Evolutionary conservation across 2,113 vertebrate species (phyloP), one percentile per base, ranked within the genome.

Genomic region (Tachuris rubrigastra): DNA sequence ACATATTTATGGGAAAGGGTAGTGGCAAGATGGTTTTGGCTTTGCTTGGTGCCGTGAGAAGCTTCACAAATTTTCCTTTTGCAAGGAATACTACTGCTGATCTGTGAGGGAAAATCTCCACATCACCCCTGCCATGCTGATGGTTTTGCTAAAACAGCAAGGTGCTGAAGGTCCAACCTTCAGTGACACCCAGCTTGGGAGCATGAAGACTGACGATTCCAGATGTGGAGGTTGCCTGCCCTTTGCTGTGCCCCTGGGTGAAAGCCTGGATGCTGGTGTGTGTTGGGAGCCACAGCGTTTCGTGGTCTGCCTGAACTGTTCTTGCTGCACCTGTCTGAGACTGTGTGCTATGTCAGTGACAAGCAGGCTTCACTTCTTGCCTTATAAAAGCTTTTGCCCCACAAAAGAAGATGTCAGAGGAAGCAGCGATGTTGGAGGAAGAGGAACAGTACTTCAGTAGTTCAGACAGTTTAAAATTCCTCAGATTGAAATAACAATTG

Each of bases 401-500:
- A 39, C 23, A 13, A 86, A 91, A 86, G 39, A 59, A 18, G 14
- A 46, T 2, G 16, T 60, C n/a, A 79, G 85, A 62, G 56, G 74
- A 59, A 18, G 25, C n/a, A 14, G 41, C 10, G 50, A 9, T 55
- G 47, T 30, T 58, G 82, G 67, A 95, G 92, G 91, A 95, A 95
- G 39, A 58, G 23, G 60, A n/a, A 22, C 24, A 47, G 62, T 11
- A 10, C 52, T 91, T 97, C 30, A 28, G 20, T 95, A 95, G 39
- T 79, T 90, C 81, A 55, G 58, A 72, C 27, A 33, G 9, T 58
- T 84, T 79, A 86, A 95, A 96, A 85, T 58, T 56, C 58, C 75
- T 90, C 85, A 42, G 28, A 55, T 67, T 67, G 71, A 85, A 91
- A 95, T 89, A 94, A 94, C 80, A 90, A 79, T 87, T 93, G 85